phyloP scores from a whole-genome alignment of 2,797 vertebrate species.

The Prunella strophiata region DNA sequence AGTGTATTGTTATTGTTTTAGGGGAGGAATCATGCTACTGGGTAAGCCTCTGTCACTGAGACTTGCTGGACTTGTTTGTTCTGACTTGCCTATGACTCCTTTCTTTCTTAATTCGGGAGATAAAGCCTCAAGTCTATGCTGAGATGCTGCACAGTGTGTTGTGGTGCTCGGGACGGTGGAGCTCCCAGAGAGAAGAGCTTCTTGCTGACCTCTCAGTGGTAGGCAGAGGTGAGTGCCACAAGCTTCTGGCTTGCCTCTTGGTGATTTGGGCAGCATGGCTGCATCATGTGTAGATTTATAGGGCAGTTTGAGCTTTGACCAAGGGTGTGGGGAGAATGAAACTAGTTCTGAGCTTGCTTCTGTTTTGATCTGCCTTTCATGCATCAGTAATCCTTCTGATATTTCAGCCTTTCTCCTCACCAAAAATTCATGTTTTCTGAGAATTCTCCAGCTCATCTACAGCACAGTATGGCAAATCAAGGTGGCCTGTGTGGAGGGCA shows the following conservation, averaged over 20 bases:
- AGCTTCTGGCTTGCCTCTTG: neutral
- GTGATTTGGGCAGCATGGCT: neutral
- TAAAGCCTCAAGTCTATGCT: conserved; percentile 66
- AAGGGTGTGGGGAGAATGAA: neutral
- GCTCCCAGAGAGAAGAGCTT: conserved; percentile 6
- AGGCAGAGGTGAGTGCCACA: conserved; percentile 27
- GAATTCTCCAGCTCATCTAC: neutral
- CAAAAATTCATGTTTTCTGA: neutral
- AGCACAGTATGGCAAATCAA: neutral
- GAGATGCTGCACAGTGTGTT: conserved; percentile 65
- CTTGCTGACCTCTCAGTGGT: neutral
- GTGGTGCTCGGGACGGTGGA: conserved; percentile 11
- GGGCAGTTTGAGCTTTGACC: neutral
- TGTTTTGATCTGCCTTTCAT: neutral
- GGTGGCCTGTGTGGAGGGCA: neutral
- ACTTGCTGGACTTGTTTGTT: conserved; percentile 76
- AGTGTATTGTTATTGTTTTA: conserved; percentile 70
- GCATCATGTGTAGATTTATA: accelerated
- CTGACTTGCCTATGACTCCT: conserved; percentile 73
- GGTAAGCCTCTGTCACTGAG: conserved; percentile 69
- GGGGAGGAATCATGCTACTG: conserved; percentile 63
- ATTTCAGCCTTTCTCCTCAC: neutral
- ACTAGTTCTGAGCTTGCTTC: neutral
- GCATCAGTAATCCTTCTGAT: neutral
- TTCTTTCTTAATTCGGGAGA: conserved; percentile 74